Conservation (phyloP, 2,113 vertebrate genomes). For the Choloepus hoffmanni region DNA sequence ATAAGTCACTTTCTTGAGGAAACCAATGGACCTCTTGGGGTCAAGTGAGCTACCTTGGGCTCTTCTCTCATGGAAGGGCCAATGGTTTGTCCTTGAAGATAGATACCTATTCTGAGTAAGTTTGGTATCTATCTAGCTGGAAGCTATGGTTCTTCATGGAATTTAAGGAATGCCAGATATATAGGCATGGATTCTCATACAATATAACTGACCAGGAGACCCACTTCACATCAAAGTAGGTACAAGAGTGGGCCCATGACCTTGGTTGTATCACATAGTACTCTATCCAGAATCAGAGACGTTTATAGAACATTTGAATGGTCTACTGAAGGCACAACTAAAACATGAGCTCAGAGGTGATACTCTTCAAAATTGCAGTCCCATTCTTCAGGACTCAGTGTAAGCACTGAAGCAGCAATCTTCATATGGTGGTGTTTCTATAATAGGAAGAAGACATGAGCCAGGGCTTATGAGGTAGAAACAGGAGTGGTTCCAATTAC, state of each 20-base stretch:
- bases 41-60: neutral
- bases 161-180: neutral
- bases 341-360: neutral
- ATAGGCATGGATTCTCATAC: neutral
- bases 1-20: neutral
- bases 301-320: neutral
- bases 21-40: neutral
- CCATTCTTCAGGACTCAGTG: neutral
- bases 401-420: neutral
- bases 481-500: fast-evolving
- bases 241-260: neutral
- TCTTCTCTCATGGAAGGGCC: neutral
- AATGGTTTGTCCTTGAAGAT: neutral
- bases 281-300: neutral
- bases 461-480: neutral
- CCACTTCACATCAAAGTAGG: neutral
- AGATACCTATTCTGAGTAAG: neutral
- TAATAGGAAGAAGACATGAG: neutral
- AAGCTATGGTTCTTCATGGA: neutral
- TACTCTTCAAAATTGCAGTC: neutral
- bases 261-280: neutral
- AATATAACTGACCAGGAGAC: neutral
- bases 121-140: neutral
- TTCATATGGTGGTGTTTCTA: neutral
- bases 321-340: neutral